A percentile compares a stretch with the other conserved stretches of the same genome.
Evolutionary conservation across 2,888 invertebrate species (phyloP).

Genomic region (Antitype chi): DNA sequence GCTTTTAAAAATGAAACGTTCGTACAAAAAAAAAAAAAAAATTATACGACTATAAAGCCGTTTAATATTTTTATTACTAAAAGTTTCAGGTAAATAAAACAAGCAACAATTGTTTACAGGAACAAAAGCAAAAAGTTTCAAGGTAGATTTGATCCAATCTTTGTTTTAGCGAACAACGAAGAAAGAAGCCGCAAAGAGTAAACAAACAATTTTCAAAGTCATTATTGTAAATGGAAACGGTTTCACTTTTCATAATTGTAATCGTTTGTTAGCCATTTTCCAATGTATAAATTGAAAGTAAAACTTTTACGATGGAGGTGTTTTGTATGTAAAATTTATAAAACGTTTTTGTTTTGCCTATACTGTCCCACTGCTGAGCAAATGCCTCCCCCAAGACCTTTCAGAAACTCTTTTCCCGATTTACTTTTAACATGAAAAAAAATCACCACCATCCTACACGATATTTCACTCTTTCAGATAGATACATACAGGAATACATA

Average conservation of each 20-base stretch:
- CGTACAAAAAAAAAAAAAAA: conserved; percentile 1
- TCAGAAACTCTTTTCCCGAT: too few species aligned
- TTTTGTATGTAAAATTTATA: background rate
- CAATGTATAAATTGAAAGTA: conserved; percentile 24
- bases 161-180: conserved; percentile 38
- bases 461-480: background rate
- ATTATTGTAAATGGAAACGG: conserved; percentile 49
- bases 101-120: conserved; percentile 35
- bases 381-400: too few species aligned
- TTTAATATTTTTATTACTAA: background rate
- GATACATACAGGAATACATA: too few species aligned
- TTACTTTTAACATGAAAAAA: too few species aligned
- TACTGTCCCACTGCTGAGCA: too few species aligned
- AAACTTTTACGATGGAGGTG: conserved; percentile 10
- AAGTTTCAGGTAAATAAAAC: conserved; percentile 15
- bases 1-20: background rate
- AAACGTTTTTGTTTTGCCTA: too few species aligned
- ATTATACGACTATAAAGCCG: background rate
- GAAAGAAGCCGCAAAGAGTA: conserved; percentile 49
- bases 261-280: conserved; percentile 37
- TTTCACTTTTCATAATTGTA: conserved; percentile 48
- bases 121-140: conserved; percentile 37
- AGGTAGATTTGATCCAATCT: conserved; percentile 38
- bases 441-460: too few species aligned
- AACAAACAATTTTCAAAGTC: conserved; percentile 44